A percentile compares a stretch with the other conserved stretches of the same genome.
Evolutionary conservation across 37 sponge, comb jelly and placozoan genomes (phyloP).

Genomic region (Diacarnus erythraeanus): DNA sequence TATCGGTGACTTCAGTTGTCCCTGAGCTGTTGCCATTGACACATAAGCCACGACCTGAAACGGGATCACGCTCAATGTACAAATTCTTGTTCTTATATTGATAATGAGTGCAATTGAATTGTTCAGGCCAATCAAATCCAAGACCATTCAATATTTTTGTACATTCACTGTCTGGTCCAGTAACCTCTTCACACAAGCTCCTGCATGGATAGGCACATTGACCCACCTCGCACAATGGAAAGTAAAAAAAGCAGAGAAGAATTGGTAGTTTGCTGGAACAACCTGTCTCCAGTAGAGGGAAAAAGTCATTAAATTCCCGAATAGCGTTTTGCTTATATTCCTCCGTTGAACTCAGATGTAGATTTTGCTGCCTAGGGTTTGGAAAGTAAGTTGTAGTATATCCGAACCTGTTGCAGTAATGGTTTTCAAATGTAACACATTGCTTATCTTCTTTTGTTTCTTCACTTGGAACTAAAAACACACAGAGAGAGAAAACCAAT

Average conservation of each 20-base stretch:
- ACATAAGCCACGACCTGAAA: not conserved
- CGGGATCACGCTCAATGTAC: not conserved
- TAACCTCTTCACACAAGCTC: slow-evolving; percentile 9
- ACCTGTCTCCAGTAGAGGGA: not conserved
- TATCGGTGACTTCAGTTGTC: too few species aligned
- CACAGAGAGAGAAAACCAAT: too few species aligned
- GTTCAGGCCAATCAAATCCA: not conserved
- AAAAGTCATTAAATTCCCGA: not conserved
- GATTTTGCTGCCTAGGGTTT: not conserved
- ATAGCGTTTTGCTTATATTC: not conserved
- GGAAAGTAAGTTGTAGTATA: not conserved
- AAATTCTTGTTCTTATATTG: not conserved
- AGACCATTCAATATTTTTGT: not conserved
- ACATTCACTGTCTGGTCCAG: not conserved
- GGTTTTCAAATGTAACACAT: not conserved
- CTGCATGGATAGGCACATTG: not conserved
- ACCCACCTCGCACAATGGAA: slow-evolving; percentile 6
- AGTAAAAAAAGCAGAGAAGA: slow-evolving; percentile 48
- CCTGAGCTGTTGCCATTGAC: not conserved
- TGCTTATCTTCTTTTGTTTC: not conserved
- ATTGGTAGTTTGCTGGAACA: slow-evolving; percentile 16
- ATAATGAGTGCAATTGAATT: not conserved
- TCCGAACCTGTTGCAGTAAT: not conserved
- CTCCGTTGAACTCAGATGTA: not conserved
- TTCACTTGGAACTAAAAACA: not conserved